These are phyloP conservation scores for Aleadryas rufinucha DNA, from an alignment of 2,113 vertebrate species.

Conservation along the genomic window DNA sequence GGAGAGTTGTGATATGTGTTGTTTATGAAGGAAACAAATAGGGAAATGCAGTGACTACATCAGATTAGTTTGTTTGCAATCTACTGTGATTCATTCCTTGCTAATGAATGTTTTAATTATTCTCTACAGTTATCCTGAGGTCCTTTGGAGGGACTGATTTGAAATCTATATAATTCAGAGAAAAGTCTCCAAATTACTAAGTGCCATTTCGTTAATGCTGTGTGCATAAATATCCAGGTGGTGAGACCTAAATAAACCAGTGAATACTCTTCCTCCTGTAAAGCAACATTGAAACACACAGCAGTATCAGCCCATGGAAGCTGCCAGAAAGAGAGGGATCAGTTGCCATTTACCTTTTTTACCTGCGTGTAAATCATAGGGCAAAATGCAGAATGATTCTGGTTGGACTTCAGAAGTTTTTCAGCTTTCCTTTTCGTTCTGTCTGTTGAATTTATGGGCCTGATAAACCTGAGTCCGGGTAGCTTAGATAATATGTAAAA, in stretches of 20 bases:
- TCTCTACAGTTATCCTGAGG: not conserved
- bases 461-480: not conserved
- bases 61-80: not conserved
- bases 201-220: not conserved
- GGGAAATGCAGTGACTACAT: not conserved
- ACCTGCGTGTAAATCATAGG: not conserved
- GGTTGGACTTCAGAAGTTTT: not conserved
- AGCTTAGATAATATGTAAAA: not conserved
- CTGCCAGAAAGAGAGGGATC: not conserved
- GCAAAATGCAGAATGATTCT: not conserved
- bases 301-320: not conserved
- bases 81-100: not conserved
- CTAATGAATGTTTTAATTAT: not conserved
- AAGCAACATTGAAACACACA: not conserved
- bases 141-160: not conserved
- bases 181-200: not conserved
- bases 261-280: not conserved
- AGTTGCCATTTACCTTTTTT: not conserved
- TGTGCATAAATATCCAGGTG: not conserved
- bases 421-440: not conserved
- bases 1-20: not conserved
- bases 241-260: not conserved
- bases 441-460: not conserved
- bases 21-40: not conserved
- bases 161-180: not conserved